A percentile compares a stretch with the other conserved stretches of the same genome.
Evolutionary conservation across 35 echinoderm and acorn worm species (phyloP).

Genomic region (Patiria miniata): DNA sequence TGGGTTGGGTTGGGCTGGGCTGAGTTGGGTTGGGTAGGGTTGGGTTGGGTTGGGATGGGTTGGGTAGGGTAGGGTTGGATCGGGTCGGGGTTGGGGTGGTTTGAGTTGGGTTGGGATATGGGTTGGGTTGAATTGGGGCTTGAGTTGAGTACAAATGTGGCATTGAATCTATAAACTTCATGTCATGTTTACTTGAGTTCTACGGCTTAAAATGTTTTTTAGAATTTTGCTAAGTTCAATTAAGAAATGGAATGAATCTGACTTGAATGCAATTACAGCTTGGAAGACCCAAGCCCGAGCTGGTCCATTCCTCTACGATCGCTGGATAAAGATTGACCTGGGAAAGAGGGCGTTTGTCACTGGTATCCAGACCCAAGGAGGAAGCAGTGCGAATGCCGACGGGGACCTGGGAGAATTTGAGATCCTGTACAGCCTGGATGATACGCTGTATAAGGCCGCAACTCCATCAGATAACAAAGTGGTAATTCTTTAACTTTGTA

Average conservation of each 20-base stretch:
- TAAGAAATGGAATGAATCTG: background rate
- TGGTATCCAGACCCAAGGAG: conserved; percentile 40
- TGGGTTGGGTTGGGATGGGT: no score
- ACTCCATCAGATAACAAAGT: background rate
- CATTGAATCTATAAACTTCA: no score
- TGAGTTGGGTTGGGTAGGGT: no score
- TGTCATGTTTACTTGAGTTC: no score
- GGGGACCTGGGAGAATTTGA: conserved; percentile 54
- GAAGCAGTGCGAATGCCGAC: background rate
- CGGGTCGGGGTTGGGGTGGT: no score
- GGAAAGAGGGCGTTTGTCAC: conserved; percentile 34
- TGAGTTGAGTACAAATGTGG: no score
- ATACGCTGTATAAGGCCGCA: conserved; percentile 40
- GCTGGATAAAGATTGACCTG: conserved; percentile 54
- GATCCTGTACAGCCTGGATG: conserved; percentile 41
- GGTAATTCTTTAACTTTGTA: background rate
- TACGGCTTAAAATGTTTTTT: no score
- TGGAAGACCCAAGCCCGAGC: conserved; percentile 61
- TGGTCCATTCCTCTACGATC: conserved; percentile 38
- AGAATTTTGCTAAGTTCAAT: background rate
- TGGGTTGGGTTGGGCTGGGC: no score
- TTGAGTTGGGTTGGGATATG: no score
- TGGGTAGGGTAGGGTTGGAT: no score
- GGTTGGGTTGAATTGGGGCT: no score
- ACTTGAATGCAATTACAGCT: conserved; percentile 29